Evolutionary conservation across 2,113 vertebrate species (phyloP).

Genomic region (Chiloscyllium plagiosum): DNA sequence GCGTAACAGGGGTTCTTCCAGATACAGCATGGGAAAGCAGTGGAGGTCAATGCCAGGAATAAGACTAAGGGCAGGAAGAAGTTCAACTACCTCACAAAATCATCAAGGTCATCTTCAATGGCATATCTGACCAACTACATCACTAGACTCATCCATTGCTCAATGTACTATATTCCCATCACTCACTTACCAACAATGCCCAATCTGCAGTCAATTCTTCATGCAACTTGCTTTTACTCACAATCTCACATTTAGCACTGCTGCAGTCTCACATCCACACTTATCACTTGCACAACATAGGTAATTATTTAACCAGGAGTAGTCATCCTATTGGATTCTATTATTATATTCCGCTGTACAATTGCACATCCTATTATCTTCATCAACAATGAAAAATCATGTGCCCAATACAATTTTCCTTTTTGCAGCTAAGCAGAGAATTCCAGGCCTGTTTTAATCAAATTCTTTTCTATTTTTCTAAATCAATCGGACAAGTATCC

Average conservation of each 20-base stretch:
- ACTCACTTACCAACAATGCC: too few species aligned
- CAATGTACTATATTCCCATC: too few species aligned
- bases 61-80: background rate
- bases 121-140: too few species aligned
- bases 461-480: background rate
- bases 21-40: background rate
- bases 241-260: too few species aligned
- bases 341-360: background rate
- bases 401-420: background rate
- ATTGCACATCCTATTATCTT: background rate
- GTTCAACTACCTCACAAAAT: background rate
- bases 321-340: background rate
- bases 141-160: too few species aligned
- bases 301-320: too few species aligned
- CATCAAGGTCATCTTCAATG: background rate
- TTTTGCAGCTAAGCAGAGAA: background rate
- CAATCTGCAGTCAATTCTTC: background rate
- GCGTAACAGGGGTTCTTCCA: background rate
- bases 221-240: too few species aligned
- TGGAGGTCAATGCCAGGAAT: background rate
- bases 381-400: background rate
- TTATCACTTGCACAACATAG: too few species aligned
- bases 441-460: background rate
- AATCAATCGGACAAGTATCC: background rate
- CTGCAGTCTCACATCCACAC: too few species aligned